Base-by-base conservation (phyloP, 2,888 invertebrate genomes). In the Iselma pallidipennis region DNA sequence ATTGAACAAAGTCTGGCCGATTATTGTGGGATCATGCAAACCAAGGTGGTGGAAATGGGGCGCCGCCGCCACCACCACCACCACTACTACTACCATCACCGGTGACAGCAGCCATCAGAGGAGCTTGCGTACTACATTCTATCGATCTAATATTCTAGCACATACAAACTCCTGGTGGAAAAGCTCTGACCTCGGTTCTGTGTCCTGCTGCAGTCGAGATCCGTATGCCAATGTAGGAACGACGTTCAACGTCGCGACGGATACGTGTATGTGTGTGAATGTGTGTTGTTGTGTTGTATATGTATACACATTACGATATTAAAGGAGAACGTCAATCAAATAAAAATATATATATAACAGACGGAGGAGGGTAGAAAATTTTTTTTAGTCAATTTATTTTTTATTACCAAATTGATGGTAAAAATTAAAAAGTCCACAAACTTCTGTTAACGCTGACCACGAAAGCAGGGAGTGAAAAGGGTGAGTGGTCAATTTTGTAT, bases 121-220 rank as follows among this genome's bases (percentile, higher is more conserved):
- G 71, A 59, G 67, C 66, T 65, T 67, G 69, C 71, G 72, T 71
- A 65, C 63, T 71, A 63, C 60, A 56, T 49, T 61, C 66, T 70
- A 71, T 70, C 70, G 71, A 69, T 72, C 72, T 71, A 66, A 68
- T 76, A 75, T 80, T 81, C 80, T 81, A 21, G 19, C 19, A 21
- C 10, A 45, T 45, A 19, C 81, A 82, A 82, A 82, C 82, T 82
- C 80, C 82, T 83, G 84, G 84, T 84, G 83, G 83, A 83, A 83
- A 83, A 83, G 82, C 10, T 84, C 83, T 85, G 84, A 83, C 74
- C 73, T 70, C 70, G 69, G 65, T 62, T 37, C 19, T 19, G 23
- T n/a, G 23, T 45, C 61, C 66, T 69, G 66, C 84, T 81, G 83
- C 82, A 81, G 79, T 82, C 65, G 71, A 72, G 72, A 70, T 66